phyloP scores from a whole-genome alignment of 1,140 invertebrate genomes.

The Pseudachorutes palmiensis region DNA sequence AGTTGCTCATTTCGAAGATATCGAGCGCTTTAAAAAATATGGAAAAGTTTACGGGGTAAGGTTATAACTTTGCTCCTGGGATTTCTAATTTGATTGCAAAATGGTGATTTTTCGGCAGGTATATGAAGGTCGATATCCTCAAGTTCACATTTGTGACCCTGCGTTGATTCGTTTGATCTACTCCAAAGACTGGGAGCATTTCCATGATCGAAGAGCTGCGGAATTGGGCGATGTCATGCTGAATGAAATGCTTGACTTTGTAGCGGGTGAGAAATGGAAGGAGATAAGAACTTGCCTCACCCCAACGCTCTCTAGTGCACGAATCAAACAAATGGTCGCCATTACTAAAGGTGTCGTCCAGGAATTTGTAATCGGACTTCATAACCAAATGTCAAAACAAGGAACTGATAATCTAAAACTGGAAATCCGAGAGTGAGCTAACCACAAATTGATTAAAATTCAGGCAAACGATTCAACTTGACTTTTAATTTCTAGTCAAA shows the following conservation, averaged over 20 bases:
- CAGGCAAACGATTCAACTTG: not conserved
- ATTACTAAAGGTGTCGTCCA: slow-evolving; percentile 39
- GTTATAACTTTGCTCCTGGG: not conserved
- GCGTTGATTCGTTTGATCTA: slow-evolving; percentile 46
- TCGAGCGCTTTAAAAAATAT: slow-evolving; percentile 16
- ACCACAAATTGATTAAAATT: slow-evolving; percentile 7
- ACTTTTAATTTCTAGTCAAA: slow-evolving; percentile 12
- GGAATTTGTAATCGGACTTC: slow-evolving; percentile 40
- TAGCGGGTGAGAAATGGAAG: slow-evolving; percentile 46
- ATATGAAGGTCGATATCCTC: slow-evolving; percentile 16
- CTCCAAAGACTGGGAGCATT: slow-evolving; percentile 47
- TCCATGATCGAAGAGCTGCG: slow-evolving; percentile 43
- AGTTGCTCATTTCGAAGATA: slow-evolving; percentile 21
- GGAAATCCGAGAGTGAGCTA: slow-evolving; percentile 16
- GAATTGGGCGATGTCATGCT: slow-evolving; percentile 27
- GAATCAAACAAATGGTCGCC: slow-evolving; percentile 41
- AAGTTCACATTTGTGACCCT: slow-evolving; percentile 42
- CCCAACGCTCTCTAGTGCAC: slow-evolving; percentile 47
- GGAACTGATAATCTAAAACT: not conserved
- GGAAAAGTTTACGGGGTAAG: slow-evolving; percentile 20
- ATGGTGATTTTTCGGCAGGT: slow-evolving; percentile 12
- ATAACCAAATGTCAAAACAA: slow-evolving; percentile 16
- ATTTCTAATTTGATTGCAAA: not conserved
- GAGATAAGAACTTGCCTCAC: slow-evolving; percentile 46
- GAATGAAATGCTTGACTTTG: slow-evolving; percentile 33